Evolutionary conservation across 2,888 invertebrate genomes (phyloP), one percentile per base, ranked within the genome.

Genomic region (Habrosyne pyritoides): DNA sequence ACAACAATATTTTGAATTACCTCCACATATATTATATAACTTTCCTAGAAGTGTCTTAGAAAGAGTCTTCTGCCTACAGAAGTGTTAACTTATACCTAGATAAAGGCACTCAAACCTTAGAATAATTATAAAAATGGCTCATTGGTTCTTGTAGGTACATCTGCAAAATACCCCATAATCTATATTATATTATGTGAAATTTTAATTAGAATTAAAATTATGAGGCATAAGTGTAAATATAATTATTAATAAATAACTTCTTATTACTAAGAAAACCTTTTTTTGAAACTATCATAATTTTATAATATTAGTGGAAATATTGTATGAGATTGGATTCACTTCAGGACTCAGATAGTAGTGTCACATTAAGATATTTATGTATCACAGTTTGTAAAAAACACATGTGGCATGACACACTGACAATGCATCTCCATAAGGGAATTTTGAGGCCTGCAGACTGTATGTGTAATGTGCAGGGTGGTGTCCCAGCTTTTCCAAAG

Each of bases 81-180:
- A 28, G 12, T 36, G 53, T 24, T 55, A 57, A 22, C 70, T 69
- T 73, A 76, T 18, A 54, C 12, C 69, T 74, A 77, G 47, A 56
- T 58, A 74, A 84, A 85, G 86, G 86, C 86, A 87, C 85, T 67
- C 55, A 54, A 69, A 77, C 77, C 75, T 76, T 75, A 79, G 63
- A 69, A 66, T 71, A 71, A 63, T 63, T 54, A 66, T 28, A 28
- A 70, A 72, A 85, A 88, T 88, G 89, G 87, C 87, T 88, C 86
- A 83, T 87, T 85, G 85, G 86, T 87, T 77, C 61, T 59, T 77
- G 77, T 84, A 86, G 84, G 82, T 86, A 85, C 84, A 60, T 67
- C 85, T 83, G 84, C 81, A 83, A 30, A 42, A 33, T 8, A 21
- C 47, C 54, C 28, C 30, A 30, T 6, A 28, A 28, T 28, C 30